phyloP scores from a whole-genome alignment of 2,113 vertebrate species.

The Paradoxurus hermaphroditus region DNA sequence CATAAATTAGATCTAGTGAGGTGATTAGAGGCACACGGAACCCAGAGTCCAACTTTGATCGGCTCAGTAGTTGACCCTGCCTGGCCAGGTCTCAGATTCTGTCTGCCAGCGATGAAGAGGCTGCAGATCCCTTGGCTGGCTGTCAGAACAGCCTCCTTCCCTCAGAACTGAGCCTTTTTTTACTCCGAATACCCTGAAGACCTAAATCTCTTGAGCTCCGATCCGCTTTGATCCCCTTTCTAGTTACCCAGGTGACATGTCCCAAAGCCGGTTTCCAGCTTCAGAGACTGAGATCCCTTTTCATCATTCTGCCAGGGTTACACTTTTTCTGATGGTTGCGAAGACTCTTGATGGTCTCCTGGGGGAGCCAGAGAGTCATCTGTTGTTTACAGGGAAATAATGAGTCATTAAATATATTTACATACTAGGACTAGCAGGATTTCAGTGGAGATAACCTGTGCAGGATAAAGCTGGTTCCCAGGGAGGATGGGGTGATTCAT shows the following conservation, averaged over 20 bases:
- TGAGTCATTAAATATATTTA: conserved; percentile 34
- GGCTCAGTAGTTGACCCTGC: neutral
- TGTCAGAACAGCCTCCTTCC: neutral
- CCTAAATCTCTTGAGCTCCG: conserved; percentile 10
- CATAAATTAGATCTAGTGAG: neutral
- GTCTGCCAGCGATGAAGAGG: neutral
- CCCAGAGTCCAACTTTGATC: neutral
- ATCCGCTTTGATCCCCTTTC: neutral
- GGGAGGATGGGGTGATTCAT: conserved; percentile 26
- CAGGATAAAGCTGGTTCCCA: conserved; percentile 36
- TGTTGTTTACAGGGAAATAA: conserved; percentile 20
- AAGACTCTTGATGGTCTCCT: neutral
- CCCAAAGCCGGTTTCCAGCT: neutral
- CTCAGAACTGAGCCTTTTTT: neutral
- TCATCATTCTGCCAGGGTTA: neutral
- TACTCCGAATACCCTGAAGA: neutral
- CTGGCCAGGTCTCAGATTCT: neutral
- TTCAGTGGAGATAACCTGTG: conserved; percentile 15
- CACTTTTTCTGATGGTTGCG: neutral
- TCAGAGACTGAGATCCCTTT: conserved; percentile 10
- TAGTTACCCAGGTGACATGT: neutral
- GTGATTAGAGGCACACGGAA: neutral
- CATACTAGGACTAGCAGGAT: neutral
- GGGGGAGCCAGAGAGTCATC: neutral
- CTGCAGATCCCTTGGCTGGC: neutral